Conservation (phyloP, 2,113 vertebrate species). For the Zapornia atra region DNA sequence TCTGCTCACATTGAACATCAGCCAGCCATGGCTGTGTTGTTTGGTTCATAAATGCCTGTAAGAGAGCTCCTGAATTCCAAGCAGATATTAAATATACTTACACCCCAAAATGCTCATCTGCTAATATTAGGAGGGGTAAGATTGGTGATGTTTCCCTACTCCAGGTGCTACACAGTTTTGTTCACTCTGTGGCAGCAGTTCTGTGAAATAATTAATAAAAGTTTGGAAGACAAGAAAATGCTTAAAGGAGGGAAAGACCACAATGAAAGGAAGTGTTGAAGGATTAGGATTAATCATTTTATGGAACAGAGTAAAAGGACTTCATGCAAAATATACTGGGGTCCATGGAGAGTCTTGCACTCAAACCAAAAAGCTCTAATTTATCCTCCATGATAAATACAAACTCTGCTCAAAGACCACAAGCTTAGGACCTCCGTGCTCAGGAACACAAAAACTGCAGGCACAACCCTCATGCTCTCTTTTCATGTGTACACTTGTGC, state of each 20-base stretch:
- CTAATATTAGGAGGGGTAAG: background rate
- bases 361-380: background rate
- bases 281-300: background rate
- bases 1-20: background rate
- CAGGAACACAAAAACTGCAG: background rate
- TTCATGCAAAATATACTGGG: background rate
- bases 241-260: background rate
- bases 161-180: background rate
- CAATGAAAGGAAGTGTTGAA: background rate
- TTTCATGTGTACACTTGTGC: background rate
- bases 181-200: background rate
- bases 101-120: background rate
- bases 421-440: background rate
- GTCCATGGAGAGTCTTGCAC: background rate
- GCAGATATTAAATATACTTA: background rate
- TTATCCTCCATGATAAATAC: background rate
- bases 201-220: background rate
- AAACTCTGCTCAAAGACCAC: background rate
- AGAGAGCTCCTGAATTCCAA: background rate
- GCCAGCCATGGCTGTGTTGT: background rate
- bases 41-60: background rate
- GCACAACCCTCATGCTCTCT: background rate
- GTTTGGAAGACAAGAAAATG: background rate
- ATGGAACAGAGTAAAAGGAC: background rate
- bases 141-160: background rate